These are phyloP conservation scores for Scaptodrosophila lebanonensis DNA, from an alignment of 1,140 invertebrate genomes.

Conservation along the genomic window DNA sequence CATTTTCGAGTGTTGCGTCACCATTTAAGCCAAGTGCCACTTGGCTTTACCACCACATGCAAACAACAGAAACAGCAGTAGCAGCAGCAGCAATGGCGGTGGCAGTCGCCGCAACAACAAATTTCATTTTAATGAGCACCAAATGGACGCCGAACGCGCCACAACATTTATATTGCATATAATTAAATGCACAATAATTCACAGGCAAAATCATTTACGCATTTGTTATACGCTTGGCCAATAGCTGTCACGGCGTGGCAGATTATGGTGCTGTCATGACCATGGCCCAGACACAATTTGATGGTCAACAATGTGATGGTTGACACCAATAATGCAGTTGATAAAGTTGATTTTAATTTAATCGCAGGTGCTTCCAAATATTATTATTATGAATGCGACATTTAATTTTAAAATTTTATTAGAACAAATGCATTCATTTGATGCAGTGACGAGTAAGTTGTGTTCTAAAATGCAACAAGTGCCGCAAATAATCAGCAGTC, in stretches of 20 bases:
- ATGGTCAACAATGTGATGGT: no score
- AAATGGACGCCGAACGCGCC: constrained; percentile 22
- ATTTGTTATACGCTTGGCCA: constrained; percentile 45
- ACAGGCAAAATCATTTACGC: constrained; percentile 43
- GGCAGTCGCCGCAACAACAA: constrained; percentile 49
- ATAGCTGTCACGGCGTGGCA: constrained; percentile 6
- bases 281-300: no score
- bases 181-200: constrained; percentile 66
- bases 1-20: constrained; percentile 37
- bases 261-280: constrained; percentile 11
- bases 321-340: no score
- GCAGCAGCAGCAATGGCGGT: constrained; percentile 10
- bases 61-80: constrained; percentile 7
- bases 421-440: no score
- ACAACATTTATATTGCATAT: constrained; percentile 46
- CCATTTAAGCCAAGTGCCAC: constrained; percentile 51
- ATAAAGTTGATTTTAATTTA: no score
- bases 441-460: no score
- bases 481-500: no score
- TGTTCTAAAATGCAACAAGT: no score
- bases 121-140: constrained; percentile 60
- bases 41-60: constrained; percentile 26
- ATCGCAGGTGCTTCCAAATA: no score
- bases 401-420: no score
- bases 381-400: no score